Conservation (phyloP, 2,113 vertebrate species). For the Microcebus ravelobensis region DNA sequence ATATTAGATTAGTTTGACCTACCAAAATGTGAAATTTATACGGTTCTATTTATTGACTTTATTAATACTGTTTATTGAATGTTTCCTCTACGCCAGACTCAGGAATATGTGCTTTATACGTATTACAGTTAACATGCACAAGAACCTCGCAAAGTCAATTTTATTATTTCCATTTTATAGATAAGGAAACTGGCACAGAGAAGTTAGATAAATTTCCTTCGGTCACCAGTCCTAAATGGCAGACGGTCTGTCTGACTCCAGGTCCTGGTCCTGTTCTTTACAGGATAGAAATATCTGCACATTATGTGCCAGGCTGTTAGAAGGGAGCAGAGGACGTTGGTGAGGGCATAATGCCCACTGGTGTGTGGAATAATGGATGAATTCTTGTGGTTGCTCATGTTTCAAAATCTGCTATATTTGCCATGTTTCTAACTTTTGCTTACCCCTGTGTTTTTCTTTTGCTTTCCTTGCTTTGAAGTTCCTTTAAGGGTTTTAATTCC, state of each 20-base stretch:
- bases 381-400: not conserved
- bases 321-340: not conserved
- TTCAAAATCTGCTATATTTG: not conserved
- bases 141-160: not conserved
- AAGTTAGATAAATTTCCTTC: not conserved
- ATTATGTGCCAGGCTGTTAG: not conserved
- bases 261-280: not conserved
- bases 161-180: not conserved
- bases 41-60: not conserved
- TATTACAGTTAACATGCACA: not conserved
- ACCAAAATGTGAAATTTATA: not conserved
- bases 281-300: not conserved
- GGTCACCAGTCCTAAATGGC: not conserved
- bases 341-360: not conserved
- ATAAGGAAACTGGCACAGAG: not conserved
- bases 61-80: not conserved
- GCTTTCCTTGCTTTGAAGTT: conserved; percentile 51
- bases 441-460: conserved; percentile 11
- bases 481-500: conserved; percentile 40
- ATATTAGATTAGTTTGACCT: not conserved
- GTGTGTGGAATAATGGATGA: not conserved
- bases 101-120: not conserved
- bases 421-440: not conserved
- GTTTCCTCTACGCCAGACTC: not conserved
- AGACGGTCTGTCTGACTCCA: not conserved